Percentiles rank a stretch among this genome's conserved stretches.
These are phyloP conservation scores for Solenopsis fugax DNA, from an alignment of 1,140 invertebrate species.

Conservation along the genomic window DNA sequence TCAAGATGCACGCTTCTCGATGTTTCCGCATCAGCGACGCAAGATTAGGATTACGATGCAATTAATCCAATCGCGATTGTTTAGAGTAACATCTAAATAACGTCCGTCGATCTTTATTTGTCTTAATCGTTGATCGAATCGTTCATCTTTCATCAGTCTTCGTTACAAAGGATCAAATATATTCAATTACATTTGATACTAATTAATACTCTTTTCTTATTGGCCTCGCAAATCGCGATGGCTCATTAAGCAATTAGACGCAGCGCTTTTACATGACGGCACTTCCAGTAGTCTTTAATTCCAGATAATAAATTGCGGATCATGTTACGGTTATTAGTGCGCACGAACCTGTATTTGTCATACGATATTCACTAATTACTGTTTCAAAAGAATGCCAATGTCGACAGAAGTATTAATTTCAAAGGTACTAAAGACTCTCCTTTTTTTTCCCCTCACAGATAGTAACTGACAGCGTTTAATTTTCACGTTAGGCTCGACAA, in stretches of 20 bases:
- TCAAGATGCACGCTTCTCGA: slow-evolving; percentile 15
- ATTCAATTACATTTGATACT: slow-evolving; percentile 25
- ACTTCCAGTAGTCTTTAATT: slow-evolving; percentile 23
- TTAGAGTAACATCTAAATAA: background rate
- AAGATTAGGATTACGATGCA: background rate
- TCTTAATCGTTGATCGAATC: slow-evolving; percentile 3
- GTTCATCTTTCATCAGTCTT: slow-evolving; percentile 7
- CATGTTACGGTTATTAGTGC: slow-evolving; percentile 12
- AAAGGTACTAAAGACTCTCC: no score
- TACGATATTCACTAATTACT: background rate
- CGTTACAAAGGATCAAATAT: background rate
- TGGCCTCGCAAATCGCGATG: background rate
- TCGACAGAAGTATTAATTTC: background rate
- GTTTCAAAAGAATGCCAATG: background rate
- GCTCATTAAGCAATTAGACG: slow-evolving; percentile 48
- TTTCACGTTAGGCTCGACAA: background rate
- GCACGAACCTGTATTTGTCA: background rate
- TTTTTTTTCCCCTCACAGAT: background rate
- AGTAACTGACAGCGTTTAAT: background rate
- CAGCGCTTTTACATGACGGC: slow-evolving; percentile 28
- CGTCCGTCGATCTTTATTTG: background rate
- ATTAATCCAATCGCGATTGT: slow-evolving; percentile 17
- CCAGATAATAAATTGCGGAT: background rate
- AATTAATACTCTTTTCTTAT: background rate
- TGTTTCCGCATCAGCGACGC: background rate